phyloP scores from a whole-genome alignment of 2,113 vertebrate genomes.

The Ictalurus furcatus region DNA sequence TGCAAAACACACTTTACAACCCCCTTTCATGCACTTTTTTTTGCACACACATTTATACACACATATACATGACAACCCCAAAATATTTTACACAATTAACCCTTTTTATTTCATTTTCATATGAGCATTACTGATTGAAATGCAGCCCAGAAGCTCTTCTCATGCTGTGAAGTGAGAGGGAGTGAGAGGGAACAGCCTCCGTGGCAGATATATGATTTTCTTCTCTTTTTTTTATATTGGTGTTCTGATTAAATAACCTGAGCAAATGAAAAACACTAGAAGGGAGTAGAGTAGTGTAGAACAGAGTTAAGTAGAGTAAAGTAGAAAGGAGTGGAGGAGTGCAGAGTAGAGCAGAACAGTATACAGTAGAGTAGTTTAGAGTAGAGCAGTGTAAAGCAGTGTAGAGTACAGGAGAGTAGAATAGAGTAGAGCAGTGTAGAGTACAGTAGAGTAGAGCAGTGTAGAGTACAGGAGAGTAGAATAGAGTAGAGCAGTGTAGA shows the following conservation, averaged over 20 bases:
- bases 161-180: neutral
- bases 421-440: neutral
- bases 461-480: neutral
- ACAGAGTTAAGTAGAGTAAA: neutral
- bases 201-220: neutral
- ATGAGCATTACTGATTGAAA: neutral
- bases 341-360: neutral
- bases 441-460: neutral
- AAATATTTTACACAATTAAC: neutral
- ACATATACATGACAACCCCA: slow-evolving; percentile 19
- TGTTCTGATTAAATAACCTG: neutral
- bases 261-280: neutral
- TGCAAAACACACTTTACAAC: slow-evolving; percentile 22
- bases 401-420: neutral
- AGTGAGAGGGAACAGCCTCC: neutral
- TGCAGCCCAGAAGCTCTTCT: neutral
- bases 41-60: slow-evolving; percentile 45
- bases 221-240: neutral
- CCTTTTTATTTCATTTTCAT: neutral
- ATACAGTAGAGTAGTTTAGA: neutral
- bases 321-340: neutral
- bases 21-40: slow-evolving; percentile 30
- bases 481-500: neutral
- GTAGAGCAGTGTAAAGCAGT: neutral
- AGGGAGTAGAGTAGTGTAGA: neutral